Conservation (phyloP, 2,888 invertebrate species). For the Pseudeuparius sepicola region DNA sequence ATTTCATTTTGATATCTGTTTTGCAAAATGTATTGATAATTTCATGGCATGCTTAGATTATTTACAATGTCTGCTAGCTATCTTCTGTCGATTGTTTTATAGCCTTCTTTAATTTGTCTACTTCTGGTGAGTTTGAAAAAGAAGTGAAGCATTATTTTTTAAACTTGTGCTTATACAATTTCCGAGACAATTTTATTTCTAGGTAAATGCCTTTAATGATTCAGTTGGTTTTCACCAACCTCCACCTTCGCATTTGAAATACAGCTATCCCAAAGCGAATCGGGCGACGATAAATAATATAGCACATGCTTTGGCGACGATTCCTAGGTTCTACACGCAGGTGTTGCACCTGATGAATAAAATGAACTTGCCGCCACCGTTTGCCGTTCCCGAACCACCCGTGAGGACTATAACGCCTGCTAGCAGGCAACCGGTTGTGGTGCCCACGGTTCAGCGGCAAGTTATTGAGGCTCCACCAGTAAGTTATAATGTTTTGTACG, state of each 20-base stretch:
- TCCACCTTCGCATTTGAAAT: constrained; percentile 64
- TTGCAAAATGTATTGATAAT: no score
- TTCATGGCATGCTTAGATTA: no score
- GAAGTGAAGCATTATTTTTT: no score
- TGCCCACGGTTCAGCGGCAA: neutral
- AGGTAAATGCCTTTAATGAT: constrained; percentile 49
- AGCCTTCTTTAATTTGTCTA: no score
- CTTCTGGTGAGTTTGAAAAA: no score
- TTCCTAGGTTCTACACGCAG: constrained; percentile 76
- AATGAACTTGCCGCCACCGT: constrained; percentile 83
- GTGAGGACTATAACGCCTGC: constrained; percentile 23
- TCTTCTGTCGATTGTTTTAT: no score
- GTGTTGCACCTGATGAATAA: constrained; percentile 88
- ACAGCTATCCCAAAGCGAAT: constrained; percentile 72
- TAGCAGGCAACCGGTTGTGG: constrained; percentile 34
- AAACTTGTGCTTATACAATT: no score
- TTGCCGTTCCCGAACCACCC: constrained; percentile 42
- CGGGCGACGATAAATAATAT: constrained; percentile 67
- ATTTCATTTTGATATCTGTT: no score
- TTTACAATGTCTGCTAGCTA: no score
- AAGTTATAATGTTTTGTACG: no score
- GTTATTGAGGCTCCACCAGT: no score
- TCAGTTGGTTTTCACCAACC: constrained; percentile 61
- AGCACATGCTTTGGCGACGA: constrained; percentile 58
- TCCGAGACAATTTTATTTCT: no score